These are phyloP conservation scores for Hybognathus amarus DNA, from an alignment of 2,797 vertebrate genomes.

Conservation along the genomic window DNA sequence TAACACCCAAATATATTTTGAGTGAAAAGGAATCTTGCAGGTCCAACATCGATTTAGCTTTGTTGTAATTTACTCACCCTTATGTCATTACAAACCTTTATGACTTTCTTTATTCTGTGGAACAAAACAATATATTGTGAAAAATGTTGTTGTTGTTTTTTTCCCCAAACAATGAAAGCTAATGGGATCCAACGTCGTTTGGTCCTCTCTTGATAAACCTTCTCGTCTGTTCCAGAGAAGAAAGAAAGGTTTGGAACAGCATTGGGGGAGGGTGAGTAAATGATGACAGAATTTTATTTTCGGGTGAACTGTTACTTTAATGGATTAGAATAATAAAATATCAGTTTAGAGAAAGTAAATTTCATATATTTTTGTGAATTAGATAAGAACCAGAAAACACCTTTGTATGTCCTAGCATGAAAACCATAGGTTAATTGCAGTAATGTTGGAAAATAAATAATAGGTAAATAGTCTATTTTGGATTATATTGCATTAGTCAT, in stretches of 20 bases:
- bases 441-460: neutral
- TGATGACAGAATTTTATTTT: neutral
- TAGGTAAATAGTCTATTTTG: neutral
- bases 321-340: neutral
- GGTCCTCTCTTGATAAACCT: neutral
- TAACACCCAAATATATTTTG: neutral
- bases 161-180: neutral
- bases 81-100: neutral
- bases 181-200: neutral
- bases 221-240: neutral
- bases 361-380: neutral
- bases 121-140: neutral
- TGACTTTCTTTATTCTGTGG: neutral
- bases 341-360: neutral
- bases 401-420: neutral
- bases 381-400: neutral
- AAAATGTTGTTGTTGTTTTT: neutral
- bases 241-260: neutral
- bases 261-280: neutral
- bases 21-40: neutral
- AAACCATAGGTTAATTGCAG: neutral
- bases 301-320: neutral
- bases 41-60: neutral
- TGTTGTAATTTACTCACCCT: neutral
- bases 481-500: conserved; percentile 11